These are phyloP conservation scores for Melanotaenia nigrans DNA, from an alignment of 2,797 vertebrate genomes.

Conservation along the genomic window DNA sequence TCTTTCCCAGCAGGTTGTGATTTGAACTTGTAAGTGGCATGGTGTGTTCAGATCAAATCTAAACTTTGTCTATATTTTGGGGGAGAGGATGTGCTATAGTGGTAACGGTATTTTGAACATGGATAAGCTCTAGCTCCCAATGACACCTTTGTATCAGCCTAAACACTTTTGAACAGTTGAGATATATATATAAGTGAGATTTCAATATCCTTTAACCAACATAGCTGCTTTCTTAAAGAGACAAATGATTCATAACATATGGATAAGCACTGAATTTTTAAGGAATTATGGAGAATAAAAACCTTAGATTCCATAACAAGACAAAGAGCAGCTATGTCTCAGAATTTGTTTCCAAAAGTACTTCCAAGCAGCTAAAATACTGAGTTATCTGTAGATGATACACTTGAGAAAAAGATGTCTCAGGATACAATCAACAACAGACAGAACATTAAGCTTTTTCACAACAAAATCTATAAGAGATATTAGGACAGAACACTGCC, in stretches of 20 bases:
- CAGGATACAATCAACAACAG: slow-evolving; percentile 3
- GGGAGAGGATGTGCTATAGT: too few relatives aligned
- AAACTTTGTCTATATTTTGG: neutral
- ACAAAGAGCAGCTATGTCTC: neutral
- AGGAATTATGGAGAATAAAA: neutral
- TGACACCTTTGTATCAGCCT: too few relatives aligned
- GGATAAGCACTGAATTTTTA: neutral
- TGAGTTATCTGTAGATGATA: slow-evolving; percentile 17
- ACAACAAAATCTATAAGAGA: neutral
- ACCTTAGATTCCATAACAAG: neutral
- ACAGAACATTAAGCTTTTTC: neutral
- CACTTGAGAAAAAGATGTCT: slow-evolving; percentile 2
- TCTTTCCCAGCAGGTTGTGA: too few relatives aligned
- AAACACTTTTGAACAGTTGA: too few relatives aligned
- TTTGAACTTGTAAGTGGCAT: neutral
- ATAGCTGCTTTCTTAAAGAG: neutral
- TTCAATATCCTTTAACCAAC: neutral
- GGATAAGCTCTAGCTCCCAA: too few relatives aligned
- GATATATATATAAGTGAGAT: neutral
- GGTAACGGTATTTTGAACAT: too few relatives aligned
- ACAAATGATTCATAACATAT: neutral
- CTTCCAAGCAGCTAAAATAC: slow-evolving; percentile 14
- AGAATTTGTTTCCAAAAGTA: too few relatives aligned
- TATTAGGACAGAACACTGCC: neutral
- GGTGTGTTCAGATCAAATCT: neutral